Evolutionary conservation across 1,140 invertebrate species (phyloP).

Genomic region (Lucilia sericata): DNA sequence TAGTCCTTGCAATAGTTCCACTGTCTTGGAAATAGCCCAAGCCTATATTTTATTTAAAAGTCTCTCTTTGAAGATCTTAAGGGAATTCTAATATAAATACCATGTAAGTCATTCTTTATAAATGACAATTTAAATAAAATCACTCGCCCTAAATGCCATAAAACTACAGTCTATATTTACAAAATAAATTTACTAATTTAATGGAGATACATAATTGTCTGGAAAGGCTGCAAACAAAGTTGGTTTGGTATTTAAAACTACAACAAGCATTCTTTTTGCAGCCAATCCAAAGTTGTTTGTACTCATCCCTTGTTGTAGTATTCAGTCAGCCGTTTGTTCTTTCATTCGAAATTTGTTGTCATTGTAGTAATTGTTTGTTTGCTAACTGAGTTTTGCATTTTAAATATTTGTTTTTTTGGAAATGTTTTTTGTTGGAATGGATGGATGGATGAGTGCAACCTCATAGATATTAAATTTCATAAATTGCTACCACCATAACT

Average conservation of each 20-base stretch:
- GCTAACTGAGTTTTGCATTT: background rate
- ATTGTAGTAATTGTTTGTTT: slow-evolving; percentile 12
- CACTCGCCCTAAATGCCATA: too few relatives aligned
- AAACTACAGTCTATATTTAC: too few relatives aligned
- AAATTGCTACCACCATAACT: slow-evolving; percentile 2
- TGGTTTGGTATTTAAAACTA: background rate
- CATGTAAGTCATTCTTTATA: too few relatives aligned
- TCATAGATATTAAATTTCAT: slow-evolving; percentile 18
- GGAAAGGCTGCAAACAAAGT: background rate
- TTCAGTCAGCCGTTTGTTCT: background rate
- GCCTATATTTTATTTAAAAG: too few relatives aligned
- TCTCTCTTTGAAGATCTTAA: too few relatives aligned
- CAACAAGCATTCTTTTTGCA: background rate
- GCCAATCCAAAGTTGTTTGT: background rate
- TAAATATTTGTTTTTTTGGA: background rate
- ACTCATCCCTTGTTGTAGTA: background rate
- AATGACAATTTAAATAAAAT: too few relatives aligned
- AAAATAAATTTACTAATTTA: too few relatives aligned
- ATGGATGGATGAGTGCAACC: background rate
- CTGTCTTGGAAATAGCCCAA: too few relatives aligned
- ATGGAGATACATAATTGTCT: background rate
- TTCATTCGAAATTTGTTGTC: too few relatives aligned
- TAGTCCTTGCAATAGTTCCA: too few relatives aligned
- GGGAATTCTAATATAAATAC: too few relatives aligned
- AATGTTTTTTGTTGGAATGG: background rate